Conservation (phyloP, 35 echinoderm and acorn worm species). For the Amphiura filiformis region DNA sequence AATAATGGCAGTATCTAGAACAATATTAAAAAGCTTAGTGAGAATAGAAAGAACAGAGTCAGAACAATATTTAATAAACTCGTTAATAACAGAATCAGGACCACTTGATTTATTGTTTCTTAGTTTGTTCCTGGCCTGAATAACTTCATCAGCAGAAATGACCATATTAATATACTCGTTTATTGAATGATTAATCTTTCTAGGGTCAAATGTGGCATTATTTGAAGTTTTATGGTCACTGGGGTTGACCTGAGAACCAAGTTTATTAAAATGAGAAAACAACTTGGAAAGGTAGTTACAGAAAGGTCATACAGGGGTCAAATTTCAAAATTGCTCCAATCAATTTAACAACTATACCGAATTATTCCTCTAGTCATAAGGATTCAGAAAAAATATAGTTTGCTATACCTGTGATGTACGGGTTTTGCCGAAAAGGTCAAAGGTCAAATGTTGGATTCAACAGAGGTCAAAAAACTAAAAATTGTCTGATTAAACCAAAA, state of each 20-base stretch:
- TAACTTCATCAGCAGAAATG: constrained; percentile 6
- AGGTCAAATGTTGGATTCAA: no score
- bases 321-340: no score
- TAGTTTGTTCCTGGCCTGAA: neutral
- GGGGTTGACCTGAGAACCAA: neutral
- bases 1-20: constrained; percentile 22
- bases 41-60: neutral
- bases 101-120: constrained; percentile 20
- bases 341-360: no score
- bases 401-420: no score
- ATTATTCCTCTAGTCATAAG: no score
- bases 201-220: constrained; percentile 17
- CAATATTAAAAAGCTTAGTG: constrained; percentile 13
- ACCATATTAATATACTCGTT: constrained; percentile 20
- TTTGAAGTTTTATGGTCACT: neutral
- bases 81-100: constrained; percentile 35
- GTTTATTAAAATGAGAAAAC: neutral
- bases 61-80: constrained; percentile 37
- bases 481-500: no score
- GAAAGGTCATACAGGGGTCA: no score
- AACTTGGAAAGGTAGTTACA: no score
- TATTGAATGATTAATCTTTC: constrained; percentile 27
- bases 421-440: no score
- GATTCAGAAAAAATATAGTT: no score
- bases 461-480: no score